phyloP scores from a whole-genome alignment of 2,113 vertebrate genomes.

The Choloepus hoffmanni region DNA sequence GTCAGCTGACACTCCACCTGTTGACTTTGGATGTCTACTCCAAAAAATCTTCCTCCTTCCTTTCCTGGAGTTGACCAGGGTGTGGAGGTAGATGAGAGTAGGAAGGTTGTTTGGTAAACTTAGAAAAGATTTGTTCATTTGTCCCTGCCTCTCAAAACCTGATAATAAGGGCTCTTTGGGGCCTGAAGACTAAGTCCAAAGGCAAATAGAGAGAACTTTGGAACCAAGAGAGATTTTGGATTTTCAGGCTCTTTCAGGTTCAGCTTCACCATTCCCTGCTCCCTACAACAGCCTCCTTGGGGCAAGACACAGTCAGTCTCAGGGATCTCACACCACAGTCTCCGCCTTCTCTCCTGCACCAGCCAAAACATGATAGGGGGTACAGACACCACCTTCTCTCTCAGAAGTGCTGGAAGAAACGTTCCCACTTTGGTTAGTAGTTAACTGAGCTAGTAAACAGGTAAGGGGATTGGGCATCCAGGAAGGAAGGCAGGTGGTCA shows the following conservation, averaged over 20 bases:
- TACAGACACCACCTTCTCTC: not conserved
- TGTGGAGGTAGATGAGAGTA: not conserved
- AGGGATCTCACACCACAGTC: too few species aligned
- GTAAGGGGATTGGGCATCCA: not conserved
- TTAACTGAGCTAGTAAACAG: not conserved
- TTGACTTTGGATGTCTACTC: slow-evolving; percentile 76
- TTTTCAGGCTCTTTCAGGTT: not conserved
- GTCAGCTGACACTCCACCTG: slow-evolving; percentile 49
- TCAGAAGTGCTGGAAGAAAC: not conserved
- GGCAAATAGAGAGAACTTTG: not conserved
- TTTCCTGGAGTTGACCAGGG: not conserved
- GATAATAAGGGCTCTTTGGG: not conserved
- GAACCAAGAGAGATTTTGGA: not conserved
- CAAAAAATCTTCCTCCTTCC: slow-evolving; percentile 66
- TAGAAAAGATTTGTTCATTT: not conserved
- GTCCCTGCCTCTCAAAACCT: not conserved
- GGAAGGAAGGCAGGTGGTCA: not conserved
- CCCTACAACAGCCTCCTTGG: not conserved
- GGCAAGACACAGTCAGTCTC: not conserved
- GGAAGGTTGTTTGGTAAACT: slow-evolving; percentile 37
- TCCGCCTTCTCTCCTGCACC: not conserved
- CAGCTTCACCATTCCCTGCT: not conserved
- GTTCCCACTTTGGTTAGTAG: not conserved
- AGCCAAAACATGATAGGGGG: not conserved
- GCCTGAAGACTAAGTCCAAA: not conserved